Evolutionary conservation across 2,113 vertebrate genomes (phyloP), one percentile per base, ranked within the genome.

Genomic region (Cyprinus carpio): DNA sequence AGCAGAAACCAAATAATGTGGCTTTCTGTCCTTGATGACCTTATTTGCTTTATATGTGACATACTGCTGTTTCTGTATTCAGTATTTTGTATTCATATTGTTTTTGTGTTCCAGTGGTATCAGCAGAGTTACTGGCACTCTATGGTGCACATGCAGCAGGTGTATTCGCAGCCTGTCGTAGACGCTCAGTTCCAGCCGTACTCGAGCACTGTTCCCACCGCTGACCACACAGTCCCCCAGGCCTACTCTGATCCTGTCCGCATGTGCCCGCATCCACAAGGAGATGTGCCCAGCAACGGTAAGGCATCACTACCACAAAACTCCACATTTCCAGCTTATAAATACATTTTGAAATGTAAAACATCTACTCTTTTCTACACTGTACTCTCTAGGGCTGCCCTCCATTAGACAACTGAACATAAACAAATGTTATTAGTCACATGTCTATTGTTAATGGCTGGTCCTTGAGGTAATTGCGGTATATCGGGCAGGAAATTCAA

Each of bases 91-190:
- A 34, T 34, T 34, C 62, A 64, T 15, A 16, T 27, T 37, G n/a
- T n/a, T n/a, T n/a, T 11, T 25, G 11, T 65, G 1, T 54, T 40
- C 6, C 93, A 99, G 97, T 97, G 94, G 87, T 98, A 93, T 87
- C 96, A 98, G 51, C 97, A 99, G 93, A 97, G 87, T 92, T 97
- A 89, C 60, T 99, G 96, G 96, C 94, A 96, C 43, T 92, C 95
- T 40, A 87, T 95, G 94, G 84, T 95, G 49, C 96, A 91, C 10
- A 25, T 95, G 88, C 95, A 95, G 88, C 96, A 96, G 71, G 87
- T 95, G 11, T 95, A 93, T 64, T 86, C 94, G 4, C 77, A 92
- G 0, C 87, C 94, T 18, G 91, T 94, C 15, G 31, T 91, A n/a
- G 91, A 96, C 72, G 89, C 90, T 75, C 86, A 93, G 85, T 97